phyloP scores from a whole-genome alignment of 2,888 invertebrate genomes.

The Lymantria monacha region DNA sequence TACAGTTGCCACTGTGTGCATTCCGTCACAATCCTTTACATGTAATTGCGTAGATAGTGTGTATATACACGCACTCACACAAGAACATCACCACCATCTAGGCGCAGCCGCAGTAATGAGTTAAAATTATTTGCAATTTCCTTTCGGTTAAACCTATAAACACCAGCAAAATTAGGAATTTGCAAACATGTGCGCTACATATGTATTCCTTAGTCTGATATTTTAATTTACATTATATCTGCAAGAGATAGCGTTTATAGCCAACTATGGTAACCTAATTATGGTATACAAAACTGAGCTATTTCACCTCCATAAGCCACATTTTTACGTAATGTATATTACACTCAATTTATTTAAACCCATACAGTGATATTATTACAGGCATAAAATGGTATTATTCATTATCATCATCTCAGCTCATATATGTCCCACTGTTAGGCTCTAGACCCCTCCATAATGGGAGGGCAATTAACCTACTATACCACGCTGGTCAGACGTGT shows the following conservation, averaged over 20 bases:
- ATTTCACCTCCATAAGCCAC: too few species aligned
- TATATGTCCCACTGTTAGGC: too few species aligned
- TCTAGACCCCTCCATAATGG: too few species aligned
- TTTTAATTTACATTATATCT: conserved; percentile 18
- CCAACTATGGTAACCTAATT: too few species aligned
- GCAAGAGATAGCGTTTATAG: background rate
- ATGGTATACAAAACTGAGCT: too few species aligned
- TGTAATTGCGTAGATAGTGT: conserved; percentile 46
- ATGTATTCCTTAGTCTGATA: conserved; percentile 15
- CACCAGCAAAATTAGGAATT: conserved; percentile 25
- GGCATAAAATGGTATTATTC: too few species aligned
- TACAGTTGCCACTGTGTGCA: conserved; percentile 44
- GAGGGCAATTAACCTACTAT: too few species aligned
- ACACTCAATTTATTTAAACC: too few species aligned
- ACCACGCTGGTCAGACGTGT: too few species aligned
- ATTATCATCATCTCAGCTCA: too few species aligned
- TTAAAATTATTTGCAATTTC: conserved; percentile 62
- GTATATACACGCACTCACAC: conserved; percentile 32
- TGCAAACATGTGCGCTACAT: conserved; percentile 20
- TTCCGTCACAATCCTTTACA: conserved; percentile 41
- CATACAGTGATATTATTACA: too few species aligned
- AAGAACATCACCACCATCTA: conserved; percentile 25
- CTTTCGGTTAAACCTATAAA: conserved; percentile 42
- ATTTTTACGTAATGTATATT: too few species aligned
- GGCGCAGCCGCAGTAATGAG: conserved; percentile 45